These are phyloP conservation scores for Halotydeus destructor DNA, from an alignment of 1,140 invertebrate species.

Conservation along the genomic window DNA sequence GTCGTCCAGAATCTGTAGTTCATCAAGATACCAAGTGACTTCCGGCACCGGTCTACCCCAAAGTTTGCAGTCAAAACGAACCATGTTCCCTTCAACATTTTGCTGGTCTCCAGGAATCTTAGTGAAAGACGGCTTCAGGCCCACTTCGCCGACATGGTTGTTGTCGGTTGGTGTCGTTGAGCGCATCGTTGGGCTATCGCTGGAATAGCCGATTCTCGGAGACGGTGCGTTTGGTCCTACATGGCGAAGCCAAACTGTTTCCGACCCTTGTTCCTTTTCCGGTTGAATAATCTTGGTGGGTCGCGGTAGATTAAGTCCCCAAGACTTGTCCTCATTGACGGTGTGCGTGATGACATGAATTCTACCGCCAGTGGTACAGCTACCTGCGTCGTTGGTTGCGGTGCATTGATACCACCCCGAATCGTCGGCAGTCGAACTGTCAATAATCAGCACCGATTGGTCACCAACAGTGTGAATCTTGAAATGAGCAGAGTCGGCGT, in stretches of 20 bases:
- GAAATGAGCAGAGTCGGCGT: constrained; percentile 33
- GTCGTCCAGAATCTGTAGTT: constrained; percentile 61
- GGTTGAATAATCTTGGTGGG: constrained; percentile 81
- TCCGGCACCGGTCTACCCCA: constrained; percentile 83
- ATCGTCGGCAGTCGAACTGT: constrained; percentile 52
- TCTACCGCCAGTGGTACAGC: constrained; percentile 75
- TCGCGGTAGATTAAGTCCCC: constrained; percentile 64
- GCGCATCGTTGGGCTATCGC: too few relatives aligned
- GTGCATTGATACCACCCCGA: constrained; percentile 94
- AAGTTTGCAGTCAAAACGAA: constrained; percentile 77
- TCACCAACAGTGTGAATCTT: constrained; percentile 41
- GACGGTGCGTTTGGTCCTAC: constrained; percentile 47
- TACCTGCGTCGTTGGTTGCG: constrained; percentile 84
- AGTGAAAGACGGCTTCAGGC: constrained; percentile 67
- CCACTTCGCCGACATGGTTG: constrained; percentile 19
- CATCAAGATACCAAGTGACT: constrained; percentile 84
- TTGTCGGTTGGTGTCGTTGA: constrained; percentile 3
- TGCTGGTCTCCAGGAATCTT: constrained; percentile 65
- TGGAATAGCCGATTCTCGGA: not conserved
- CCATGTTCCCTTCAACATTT: constrained; percentile 55
- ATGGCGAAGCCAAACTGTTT: constrained; percentile 74
- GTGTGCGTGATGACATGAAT: constrained; percentile 74
- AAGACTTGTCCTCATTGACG: constrained; percentile 75
- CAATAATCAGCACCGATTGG: constrained; percentile 66
- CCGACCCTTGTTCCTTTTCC: constrained; percentile 68